Evolutionary conservation across 2,113 vertebrate genomes (phyloP).

Genomic region (Rhodinocichla rosea): DNA sequence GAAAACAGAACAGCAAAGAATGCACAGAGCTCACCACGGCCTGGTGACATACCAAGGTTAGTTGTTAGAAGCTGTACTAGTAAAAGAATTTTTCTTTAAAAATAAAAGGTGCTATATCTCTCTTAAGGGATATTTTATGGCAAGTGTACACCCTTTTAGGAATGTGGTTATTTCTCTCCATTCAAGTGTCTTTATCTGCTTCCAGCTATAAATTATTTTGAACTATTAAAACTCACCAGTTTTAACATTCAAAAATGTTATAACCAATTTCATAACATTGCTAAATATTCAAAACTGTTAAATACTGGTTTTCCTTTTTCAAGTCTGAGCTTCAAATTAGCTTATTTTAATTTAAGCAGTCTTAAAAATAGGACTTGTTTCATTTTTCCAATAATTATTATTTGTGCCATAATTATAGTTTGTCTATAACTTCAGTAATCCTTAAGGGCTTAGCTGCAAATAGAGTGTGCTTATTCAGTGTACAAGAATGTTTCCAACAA

Average conservation of each 20-base stretch:
- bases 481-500: neutral
- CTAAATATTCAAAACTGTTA: too few species aligned
- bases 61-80: neutral
- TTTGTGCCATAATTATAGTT: conserved; percentile 24
- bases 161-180: neutral
- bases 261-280: neutral
- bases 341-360: too few species aligned
- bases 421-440: conserved; percentile 3
- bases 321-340: too few species aligned
- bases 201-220: neutral
- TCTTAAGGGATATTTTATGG: neutral
- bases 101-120: neutral
- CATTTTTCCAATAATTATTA: conserved; percentile 31
- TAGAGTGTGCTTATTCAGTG: neutral
- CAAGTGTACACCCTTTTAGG: neutral
- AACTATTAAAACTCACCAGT: neutral
- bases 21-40: neutral
- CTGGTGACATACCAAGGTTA: neutral
- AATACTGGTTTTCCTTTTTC: too few species aligned
- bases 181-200: neutral
- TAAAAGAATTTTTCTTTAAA: neutral
- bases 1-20: neutral
- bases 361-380: conserved; percentile 22
- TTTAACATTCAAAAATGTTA: neutral
- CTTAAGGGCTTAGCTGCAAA: neutral